Evolutionary conservation across 2,888 invertebrate genomes (phyloP).

Genomic region (Congeria kusceri): DNA sequence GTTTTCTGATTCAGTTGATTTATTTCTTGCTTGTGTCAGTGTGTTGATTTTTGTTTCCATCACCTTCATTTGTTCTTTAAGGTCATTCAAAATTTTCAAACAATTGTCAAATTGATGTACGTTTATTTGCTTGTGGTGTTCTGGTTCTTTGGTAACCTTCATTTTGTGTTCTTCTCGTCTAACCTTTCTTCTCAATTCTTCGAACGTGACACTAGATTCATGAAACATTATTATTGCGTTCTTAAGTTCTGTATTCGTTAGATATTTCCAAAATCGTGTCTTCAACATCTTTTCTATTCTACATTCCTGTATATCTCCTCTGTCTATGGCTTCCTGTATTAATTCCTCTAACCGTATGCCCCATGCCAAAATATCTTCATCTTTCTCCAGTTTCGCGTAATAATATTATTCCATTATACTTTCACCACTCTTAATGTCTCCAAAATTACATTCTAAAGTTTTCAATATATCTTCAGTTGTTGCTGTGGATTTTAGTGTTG

Average conservation of each 20-base stretch:
- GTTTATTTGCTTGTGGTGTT: background rate
- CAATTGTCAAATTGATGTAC: background rate
- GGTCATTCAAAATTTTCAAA: background rate
- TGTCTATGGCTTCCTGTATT: background rate
- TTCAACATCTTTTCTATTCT: slow-evolving; percentile 5
- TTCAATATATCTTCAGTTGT: too few relatives aligned
- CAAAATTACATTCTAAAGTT: background rate
- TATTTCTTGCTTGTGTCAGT: background rate
- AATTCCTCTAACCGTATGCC: slow-evolving; percentile 16
- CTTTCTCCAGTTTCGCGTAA: background rate
- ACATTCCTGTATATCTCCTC: background rate
- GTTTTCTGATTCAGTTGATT: too few relatives aligned
- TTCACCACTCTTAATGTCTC: background rate
- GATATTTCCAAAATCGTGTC: background rate
- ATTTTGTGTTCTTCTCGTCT: slow-evolving; percentile 13
- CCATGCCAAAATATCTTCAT: slow-evolving; percentile 12
- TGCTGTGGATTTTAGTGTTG: too few relatives aligned
- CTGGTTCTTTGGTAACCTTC: background rate
- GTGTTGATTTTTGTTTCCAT: slow-evolving; percentile 1
- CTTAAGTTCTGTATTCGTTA: background rate
- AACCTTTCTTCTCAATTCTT: slow-evolving; percentile 14
- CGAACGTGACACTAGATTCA: background rate
- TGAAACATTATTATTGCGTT: slow-evolving; percentile 14
- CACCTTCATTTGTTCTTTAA: background rate
- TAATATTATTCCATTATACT: slow-evolving; percentile 10